These are phyloP conservation scores for Neelides folsomi DNA, from an alignment of 2,888 invertebrate genomes.

Conservation along the genomic window DNA sequence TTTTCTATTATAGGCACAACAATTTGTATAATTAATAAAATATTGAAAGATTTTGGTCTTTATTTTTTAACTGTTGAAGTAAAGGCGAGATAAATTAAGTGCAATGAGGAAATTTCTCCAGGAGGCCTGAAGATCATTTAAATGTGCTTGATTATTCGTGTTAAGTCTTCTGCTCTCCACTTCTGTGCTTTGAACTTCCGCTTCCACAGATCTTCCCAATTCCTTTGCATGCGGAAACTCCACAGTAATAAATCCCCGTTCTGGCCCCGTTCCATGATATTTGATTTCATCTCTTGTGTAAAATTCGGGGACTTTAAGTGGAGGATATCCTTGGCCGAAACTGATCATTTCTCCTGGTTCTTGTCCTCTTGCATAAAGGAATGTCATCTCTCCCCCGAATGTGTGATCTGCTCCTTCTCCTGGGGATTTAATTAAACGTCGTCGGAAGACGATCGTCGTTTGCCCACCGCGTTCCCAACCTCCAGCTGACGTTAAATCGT, in stretches of 20 bases:
- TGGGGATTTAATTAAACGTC: conserved; percentile 48
- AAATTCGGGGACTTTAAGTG: conserved; percentile 59
- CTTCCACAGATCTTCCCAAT: too few relatives aligned
- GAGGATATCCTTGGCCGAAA: conserved; percentile 33
- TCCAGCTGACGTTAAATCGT: conserved; percentile 74
- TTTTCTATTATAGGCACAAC: too few relatives aligned
- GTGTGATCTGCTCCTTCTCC: conserved; percentile 59
- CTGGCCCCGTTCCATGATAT: conserved; percentile 74
- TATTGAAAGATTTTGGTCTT: too few relatives aligned
- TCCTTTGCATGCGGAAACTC: conserved; percentile 49
- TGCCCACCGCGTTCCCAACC: conserved; percentile 79
- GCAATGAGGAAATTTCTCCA: too few relatives aligned
- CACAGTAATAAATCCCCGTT: conserved; percentile 63
- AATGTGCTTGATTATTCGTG: too few relatives aligned
- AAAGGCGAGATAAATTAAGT: too few relatives aligned
- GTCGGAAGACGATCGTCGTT: conserved; percentile 80
- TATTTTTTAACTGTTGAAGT: too few relatives aligned
- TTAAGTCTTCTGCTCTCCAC: too few relatives aligned
- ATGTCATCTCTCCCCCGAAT: conserved; percentile 71
- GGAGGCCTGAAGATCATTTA: too few relatives aligned
- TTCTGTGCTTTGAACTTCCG: too few relatives aligned
- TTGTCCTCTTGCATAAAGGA: conserved; percentile 90
- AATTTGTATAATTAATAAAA: too few relatives aligned
- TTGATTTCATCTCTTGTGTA: conserved; percentile 80
- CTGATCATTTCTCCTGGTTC: conserved; percentile 53